Conservation (phyloP, 2,113 vertebrate genomes). For the Chroicocephalus ridibundus region DNA sequence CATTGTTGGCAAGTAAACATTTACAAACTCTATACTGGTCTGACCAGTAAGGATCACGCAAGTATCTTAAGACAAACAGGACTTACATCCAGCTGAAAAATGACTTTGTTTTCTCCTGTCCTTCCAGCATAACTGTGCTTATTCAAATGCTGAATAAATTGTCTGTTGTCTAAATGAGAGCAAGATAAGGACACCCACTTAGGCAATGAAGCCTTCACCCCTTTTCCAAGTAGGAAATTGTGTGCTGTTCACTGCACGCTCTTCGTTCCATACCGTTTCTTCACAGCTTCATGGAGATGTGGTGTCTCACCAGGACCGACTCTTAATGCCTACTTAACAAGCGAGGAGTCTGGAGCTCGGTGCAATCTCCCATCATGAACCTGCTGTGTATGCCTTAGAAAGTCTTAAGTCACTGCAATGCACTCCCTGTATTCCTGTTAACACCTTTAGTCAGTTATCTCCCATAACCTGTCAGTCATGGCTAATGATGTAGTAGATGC, state of each 20-base stretch:
- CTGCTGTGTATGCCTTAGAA: background rate
- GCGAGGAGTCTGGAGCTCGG: background rate
- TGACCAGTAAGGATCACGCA: background rate
- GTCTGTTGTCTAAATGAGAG: background rate
- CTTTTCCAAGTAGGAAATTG: background rate
- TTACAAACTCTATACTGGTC: background rate
- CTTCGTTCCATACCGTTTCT: background rate
- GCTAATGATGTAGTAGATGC: background rate
- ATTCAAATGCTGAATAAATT: background rate
- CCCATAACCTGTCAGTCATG: background rate
- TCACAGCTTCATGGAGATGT: background rate
- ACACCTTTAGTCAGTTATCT: background rate
- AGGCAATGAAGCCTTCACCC: background rate
- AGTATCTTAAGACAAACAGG: background rate
- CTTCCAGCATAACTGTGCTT: background rate
- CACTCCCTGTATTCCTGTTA: background rate
- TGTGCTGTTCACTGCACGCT: background rate
- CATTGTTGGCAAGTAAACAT: background rate
- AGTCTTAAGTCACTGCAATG: background rate
- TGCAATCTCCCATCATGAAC: background rate
- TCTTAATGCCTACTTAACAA: background rate
- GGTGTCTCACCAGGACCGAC: background rate
- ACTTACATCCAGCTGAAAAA: background rate
- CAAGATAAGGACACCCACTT: background rate
- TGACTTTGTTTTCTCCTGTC: background rate